phyloP scores from a whole-genome alignment of 2,797 vertebrate genomes.

The Alfaro cultratus region DNA sequence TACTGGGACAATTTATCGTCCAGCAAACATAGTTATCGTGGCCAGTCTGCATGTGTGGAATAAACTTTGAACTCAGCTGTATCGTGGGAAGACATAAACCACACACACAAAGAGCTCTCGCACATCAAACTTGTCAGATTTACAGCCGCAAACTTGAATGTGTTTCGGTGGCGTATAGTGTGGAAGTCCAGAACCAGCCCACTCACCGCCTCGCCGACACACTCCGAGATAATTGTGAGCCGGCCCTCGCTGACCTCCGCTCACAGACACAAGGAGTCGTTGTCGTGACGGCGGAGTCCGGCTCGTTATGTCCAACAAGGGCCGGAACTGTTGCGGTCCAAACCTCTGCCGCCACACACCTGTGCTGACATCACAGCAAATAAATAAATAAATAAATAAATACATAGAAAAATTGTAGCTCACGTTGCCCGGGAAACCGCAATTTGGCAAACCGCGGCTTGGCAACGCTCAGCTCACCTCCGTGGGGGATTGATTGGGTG shows the following conservation, averaged over 20 bases:
- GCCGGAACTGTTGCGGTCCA: slow-evolving; percentile 56
- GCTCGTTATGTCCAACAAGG: slow-evolving; percentile 67
- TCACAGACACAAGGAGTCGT: slow-evolving; percentile 49
- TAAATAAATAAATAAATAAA: too few species aligned
- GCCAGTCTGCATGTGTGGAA: too few species aligned
- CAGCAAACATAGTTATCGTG: too few species aligned
- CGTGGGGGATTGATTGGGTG: slow-evolving; percentile 71
- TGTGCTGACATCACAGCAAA: slow-evolving; percentile 67
- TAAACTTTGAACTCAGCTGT: too few species aligned
- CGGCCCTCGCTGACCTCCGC: slow-evolving; percentile 54
- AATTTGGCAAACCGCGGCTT: slow-evolving; percentile 19
- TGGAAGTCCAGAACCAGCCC: not conserved
- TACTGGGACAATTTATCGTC: too few species aligned
- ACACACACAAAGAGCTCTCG: not conserved
- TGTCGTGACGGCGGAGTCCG: slow-evolving; percentile 51
- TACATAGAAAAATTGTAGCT: slow-evolving; percentile 11
- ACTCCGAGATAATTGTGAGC: slow-evolving; percentile 60
- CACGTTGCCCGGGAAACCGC: slow-evolving; percentile 65
- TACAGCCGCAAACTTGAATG: not conserved
- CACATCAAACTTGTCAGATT: not conserved
- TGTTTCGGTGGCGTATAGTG: not conserved
- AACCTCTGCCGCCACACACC: slow-evolving; percentile 56
- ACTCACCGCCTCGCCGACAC: slow-evolving; percentile 32
- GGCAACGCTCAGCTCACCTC: slow-evolving; percentile 49
- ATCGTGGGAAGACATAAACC: not conserved